Evolutionary conservation across 2,797 vertebrate genomes (phyloP), one percentile per base, ranked within the genome.

Genomic region (Protosalanx chinensis): DNA sequence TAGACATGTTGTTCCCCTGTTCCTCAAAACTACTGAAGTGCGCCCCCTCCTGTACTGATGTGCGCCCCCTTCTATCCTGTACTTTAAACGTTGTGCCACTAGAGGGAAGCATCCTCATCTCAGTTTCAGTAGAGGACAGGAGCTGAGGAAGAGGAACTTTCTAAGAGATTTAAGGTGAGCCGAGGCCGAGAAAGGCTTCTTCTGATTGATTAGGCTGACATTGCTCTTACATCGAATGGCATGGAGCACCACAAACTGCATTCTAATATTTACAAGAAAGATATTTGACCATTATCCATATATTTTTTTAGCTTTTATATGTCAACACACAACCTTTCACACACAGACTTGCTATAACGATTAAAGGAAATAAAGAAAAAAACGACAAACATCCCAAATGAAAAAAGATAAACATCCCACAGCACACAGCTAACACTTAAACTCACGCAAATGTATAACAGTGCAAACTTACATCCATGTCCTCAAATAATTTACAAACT

Each of bases 401-500:
- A 77, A 81, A 82, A 86, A 74, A 79, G 77, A 82, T 46, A 81
- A 83, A 85, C 80, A 88, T 29, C 88, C 79, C 89, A 90, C 81
- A 67, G 68, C 91, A 91, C 87, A 81, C 91, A 35, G 86, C 76
- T 70, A 85, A 88, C 89, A 91, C 80, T 79, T 87, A 72, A 80
- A 92, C 87, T 90, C 87, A 86, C 88, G 90, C 83, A 77, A 89
- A 88, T 73, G 77, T 87, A 88, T 90, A 88, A 90, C 77, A 91
- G 81, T 89, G 84, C 85, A 93, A 91, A 91, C 75, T 64, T 89
- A 90, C 88, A 92, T 91, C 87, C 89, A 90, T 89, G 86, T 92
- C 84, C 84, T 90, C 78, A 84, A 85, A 89, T 90, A 89, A 92
- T 91, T 87, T 91, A 93, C 91, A 93, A 92, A 93, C 86, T 89